Evolutionary conservation across 2,113 vertebrate species (phyloP).

Genomic region (Acanthochromis polyacanthus): DNA sequence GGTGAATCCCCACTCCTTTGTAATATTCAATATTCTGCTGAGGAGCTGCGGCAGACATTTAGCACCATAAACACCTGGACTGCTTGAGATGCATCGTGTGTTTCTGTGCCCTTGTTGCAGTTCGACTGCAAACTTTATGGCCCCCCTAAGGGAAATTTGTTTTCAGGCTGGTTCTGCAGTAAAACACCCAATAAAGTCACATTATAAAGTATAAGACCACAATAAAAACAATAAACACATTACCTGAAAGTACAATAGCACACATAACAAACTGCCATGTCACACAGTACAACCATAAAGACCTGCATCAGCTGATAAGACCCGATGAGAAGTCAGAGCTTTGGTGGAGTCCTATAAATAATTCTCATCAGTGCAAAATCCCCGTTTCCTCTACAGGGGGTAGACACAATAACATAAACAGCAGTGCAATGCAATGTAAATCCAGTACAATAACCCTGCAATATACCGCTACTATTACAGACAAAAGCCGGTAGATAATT

Average conservation of each 20-base stretch:
- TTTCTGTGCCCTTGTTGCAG: slow-evolving; percentile 44
- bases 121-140: slow-evolving; percentile 51
- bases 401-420: background rate
- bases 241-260: slow-evolving; percentile 44
- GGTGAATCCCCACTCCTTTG: background rate
- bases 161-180: slow-evolving; percentile 50
- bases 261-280: slow-evolving; percentile 24
- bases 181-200: slow-evolving; percentile 60
- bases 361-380: background rate
- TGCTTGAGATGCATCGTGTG: slow-evolving; percentile 47
- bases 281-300: slow-evolving; percentile 7
- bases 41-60: slow-evolving; percentile 27
- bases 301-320: slow-evolving; percentile 27
- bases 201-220: slow-evolving; percentile 47
- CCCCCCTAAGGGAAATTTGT: slow-evolving; percentile 57
- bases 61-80: slow-evolving; percentile 21
- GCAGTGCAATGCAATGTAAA: background rate
- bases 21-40: slow-evolving; percentile 38
- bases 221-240: slow-evolving; percentile 60
- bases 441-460: background rate
- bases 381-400: slow-evolving; percentile 1
- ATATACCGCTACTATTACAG: background rate
- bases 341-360: slow-evolving; percentile 26
- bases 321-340: slow-evolving; percentile 1
- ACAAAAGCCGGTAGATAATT: too few species aligned